Conservation (phyloP, 2,888 invertebrate species). For the Vesta saturnalis region DNA sequence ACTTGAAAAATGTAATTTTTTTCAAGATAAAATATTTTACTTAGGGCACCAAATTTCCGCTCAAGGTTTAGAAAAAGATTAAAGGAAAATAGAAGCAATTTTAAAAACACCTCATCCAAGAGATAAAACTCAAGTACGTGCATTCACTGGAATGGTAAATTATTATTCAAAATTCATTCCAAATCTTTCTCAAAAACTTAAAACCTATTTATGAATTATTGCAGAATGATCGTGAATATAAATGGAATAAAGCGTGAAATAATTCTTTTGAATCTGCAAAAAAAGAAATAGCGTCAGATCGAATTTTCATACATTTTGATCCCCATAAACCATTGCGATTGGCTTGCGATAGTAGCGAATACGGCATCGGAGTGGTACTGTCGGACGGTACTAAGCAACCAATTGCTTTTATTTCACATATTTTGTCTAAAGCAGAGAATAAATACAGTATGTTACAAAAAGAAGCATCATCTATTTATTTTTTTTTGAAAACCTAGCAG, state of each 20-base stretch:
- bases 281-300: constrained; percentile 15
- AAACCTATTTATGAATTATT: constrained; percentile 49
- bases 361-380: constrained; percentile 5
- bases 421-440: background rate
- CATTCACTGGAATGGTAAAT: too few species aligned
- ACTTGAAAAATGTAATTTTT: too few species aligned
- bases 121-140: too few species aligned
- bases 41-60: too few species aligned
- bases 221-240: constrained; percentile 39
- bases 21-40: too few species aligned
- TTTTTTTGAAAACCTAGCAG: constrained; percentile 12
- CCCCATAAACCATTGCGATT: background rate
- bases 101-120: too few species aligned
- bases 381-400: constrained; percentile 9
- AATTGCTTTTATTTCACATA: background rate
- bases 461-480: too few species aligned
- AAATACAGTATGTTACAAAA: too few species aligned
- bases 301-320: constrained; percentile 6
- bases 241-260: constrained; percentile 49
- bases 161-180: too few species aligned
- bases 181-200: constrained; percentile 45
- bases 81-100: too few species aligned
- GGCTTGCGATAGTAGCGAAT: constrained; percentile 8
- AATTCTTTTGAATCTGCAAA: constrained; percentile 51
- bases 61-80: too few species aligned